Evolutionary conservation across 2,888 invertebrate species (phyloP).

Genomic region (Congeria kusceri): DNA sequence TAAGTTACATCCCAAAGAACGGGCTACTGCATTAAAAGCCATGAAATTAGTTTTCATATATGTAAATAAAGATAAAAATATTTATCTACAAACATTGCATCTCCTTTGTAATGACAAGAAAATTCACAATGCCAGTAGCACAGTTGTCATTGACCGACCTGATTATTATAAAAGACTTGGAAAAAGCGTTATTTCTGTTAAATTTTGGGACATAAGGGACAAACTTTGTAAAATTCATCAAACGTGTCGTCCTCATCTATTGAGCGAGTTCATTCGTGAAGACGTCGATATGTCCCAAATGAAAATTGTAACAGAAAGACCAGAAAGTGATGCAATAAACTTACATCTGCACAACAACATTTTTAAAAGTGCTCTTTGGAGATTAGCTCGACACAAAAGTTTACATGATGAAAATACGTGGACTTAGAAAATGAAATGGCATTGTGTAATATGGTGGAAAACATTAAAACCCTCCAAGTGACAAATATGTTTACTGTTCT

Average conservation of each 20-base stretch:
- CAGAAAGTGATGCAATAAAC: not conserved
- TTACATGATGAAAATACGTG: not conserved
- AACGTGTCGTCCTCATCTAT: not conserved
- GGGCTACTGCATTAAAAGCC: not conserved
- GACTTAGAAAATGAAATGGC: not conserved
- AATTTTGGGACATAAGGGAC: no score
- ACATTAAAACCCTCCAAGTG: not conserved
- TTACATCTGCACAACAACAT: not conserved
- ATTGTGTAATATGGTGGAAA: not conserved
- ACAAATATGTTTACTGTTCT: conserved; percentile 30
- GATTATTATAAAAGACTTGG: no score
- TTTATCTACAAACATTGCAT: no score
- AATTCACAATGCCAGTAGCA: no score
- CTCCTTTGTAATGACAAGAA: no score
- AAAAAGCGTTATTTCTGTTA: no score
- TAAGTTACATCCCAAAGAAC: not conserved
- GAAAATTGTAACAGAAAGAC: not conserved
- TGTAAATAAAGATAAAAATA: no score
- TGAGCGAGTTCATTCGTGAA: not conserved
- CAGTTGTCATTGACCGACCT: no score
- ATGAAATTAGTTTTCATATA: not conserved
- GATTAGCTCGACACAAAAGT: not conserved
- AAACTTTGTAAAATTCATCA: not conserved
- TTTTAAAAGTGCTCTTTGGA: not conserved
- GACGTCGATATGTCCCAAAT: not conserved